Evolutionary conservation across 2,888 invertebrate genomes (phyloP).

Genomic region (Stenotaenia linearis): DNA sequence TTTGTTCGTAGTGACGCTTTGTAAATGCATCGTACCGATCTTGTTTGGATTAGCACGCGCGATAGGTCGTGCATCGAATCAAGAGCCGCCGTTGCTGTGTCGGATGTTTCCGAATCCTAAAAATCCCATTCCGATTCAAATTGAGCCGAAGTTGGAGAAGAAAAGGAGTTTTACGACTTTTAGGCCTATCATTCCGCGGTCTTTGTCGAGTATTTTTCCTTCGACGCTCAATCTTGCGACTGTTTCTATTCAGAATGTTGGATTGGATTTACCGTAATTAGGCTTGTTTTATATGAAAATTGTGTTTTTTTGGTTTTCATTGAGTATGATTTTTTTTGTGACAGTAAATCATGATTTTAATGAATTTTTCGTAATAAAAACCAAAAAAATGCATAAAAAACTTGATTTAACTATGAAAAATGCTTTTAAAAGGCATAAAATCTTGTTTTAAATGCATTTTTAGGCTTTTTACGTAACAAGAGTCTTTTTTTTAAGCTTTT

Average conservation of each 20-base stretch:
- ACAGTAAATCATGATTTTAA: too few species aligned
- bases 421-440: too few species aligned
- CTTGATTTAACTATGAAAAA: too few species aligned
- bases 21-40: slow-evolving; percentile 76
- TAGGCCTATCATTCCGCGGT: slow-evolving; percentile 84
- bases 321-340: too few species aligned
- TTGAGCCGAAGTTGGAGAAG: slow-evolving; percentile 38
- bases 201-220: slow-evolving; percentile 59
- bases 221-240: slow-evolving; percentile 35
- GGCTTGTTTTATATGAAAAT: too few species aligned
- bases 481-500: too few species aligned
- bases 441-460: too few species aligned
- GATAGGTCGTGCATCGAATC: slow-evolving; percentile 78
- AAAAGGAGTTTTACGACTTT: slow-evolving; percentile 51
- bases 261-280: slow-evolving; percentile 37
- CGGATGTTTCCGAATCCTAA: slow-evolving; percentile 76
- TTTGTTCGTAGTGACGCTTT: slow-evolving; percentile 60
- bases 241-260: slow-evolving; percentile 36
- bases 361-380: too few species aligned
- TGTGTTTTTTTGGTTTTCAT: too few species aligned
- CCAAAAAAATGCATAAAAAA: too few species aligned
- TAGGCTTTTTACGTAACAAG: too few species aligned
- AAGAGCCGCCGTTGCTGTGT: slow-evolving; percentile 73
- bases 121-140: slow-evolving; percentile 50
- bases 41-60: slow-evolving; percentile 83